These are phyloP conservation scores for Tetrao urogallus DNA, from an alignment of 2,113 vertebrate species.

Conservation along the genomic window DNA sequence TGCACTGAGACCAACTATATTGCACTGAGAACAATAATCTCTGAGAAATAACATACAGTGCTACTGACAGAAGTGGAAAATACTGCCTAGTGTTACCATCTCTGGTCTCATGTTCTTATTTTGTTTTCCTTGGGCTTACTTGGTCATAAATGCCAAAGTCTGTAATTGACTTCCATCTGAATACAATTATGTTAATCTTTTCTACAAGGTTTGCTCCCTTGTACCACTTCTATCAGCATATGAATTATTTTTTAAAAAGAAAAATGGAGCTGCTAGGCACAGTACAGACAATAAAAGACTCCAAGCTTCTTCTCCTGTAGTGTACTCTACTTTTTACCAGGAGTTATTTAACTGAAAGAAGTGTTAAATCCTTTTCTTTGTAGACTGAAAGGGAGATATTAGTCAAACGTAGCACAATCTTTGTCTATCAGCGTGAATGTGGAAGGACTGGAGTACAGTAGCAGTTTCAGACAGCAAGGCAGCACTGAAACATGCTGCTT, in stretches of 20 bases:
- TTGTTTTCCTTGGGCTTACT: not conserved
- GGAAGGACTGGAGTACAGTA: not conserved
- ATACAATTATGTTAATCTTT: not conserved
- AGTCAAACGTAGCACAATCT: not conserved
- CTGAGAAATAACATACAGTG: rapidly evolving
- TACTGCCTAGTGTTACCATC: not conserved
- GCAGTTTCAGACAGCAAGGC: not conserved
- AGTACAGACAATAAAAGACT: not conserved
- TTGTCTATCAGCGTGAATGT: not conserved
- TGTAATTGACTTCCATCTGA: not conserved
- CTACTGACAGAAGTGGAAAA: not conserved
- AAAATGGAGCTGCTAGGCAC: not conserved
- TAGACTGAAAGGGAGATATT: not conserved
- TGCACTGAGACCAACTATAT: too few relatives aligned
- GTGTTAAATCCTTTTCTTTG: not conserved
- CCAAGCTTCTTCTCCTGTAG: not conserved
- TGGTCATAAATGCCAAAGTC: not conserved
- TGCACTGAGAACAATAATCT: not conserved
- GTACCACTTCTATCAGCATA: not conserved
- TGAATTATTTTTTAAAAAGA: slow-evolving; percentile 13
- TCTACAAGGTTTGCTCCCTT: not conserved
- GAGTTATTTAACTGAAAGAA: not conserved
- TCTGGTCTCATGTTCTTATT: not conserved
- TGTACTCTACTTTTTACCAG: not conserved
- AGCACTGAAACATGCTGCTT: not conserved